These are phyloP conservation scores for Elgonia sp. DNA, from an alignment of 2,888 invertebrate species.

Conservation along the genomic window DNA sequence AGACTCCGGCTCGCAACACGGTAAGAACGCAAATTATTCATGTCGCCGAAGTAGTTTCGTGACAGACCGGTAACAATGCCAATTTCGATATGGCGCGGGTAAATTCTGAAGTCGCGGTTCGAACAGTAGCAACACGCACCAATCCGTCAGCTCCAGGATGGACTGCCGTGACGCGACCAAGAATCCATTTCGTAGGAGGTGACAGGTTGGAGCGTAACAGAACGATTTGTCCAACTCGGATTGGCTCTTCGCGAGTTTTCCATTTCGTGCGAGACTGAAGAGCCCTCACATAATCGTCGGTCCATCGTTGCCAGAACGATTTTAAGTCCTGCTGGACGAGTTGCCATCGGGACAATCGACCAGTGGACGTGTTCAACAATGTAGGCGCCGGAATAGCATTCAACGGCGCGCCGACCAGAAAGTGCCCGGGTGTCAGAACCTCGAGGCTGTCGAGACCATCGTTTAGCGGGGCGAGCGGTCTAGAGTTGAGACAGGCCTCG, in stretches of 20 bases:
- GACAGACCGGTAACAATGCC: neutral
- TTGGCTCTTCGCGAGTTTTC: neutral
- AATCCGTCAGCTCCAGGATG: neutral
- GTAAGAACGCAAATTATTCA: too few species aligned
- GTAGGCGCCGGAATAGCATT: neutral
- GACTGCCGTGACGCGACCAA: neutral
- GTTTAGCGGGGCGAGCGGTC: neutral
- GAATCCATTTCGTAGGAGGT: neutral
- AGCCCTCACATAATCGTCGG: neutral
- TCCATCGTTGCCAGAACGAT: neutral
- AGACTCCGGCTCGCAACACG: too few species aligned
- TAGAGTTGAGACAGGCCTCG: neutral
- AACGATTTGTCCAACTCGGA: neutral
- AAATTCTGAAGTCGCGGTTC: neutral
- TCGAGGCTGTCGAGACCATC: neutral
- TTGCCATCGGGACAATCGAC: neutral
- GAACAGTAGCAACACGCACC: neutral
- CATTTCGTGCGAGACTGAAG: constrained; percentile 2
- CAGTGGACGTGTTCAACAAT: too few species aligned
- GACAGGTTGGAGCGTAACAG: neutral
- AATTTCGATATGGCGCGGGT: neutral
- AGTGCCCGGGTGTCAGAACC: neutral
- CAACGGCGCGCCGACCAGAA: neutral
- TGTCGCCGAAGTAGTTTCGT: too few species aligned
- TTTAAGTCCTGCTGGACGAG: neutral